phyloP scores from a whole-genome alignment of 2,113 vertebrate species.

The Parus major region DNA sequence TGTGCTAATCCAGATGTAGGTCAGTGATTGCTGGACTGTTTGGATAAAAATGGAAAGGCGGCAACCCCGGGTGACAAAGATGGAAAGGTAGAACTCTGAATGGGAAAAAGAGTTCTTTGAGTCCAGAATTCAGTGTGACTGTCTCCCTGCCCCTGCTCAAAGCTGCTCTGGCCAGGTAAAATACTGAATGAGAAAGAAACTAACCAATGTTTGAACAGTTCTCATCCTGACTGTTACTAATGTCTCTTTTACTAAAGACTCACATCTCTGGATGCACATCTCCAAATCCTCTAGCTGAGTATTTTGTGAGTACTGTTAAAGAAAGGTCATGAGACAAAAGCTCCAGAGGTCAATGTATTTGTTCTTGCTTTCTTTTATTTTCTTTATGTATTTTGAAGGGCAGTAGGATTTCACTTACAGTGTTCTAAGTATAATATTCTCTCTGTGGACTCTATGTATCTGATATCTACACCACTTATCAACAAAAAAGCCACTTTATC shows the following conservation, averaged over 20 bases:
- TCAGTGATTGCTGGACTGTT: not conserved
- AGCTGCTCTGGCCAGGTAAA: not conserved
- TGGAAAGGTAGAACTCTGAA: not conserved
- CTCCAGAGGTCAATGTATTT: not conserved
- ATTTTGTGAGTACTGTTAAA: not conserved
- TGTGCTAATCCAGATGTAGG: not conserved
- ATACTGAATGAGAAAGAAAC: not conserved
- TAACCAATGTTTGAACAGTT: not conserved
- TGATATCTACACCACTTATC: not conserved
- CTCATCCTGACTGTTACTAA: not conserved
- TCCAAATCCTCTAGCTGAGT: not conserved
- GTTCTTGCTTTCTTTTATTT: not conserved
- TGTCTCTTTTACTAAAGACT: not conserved
- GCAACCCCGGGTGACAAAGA: not conserved
- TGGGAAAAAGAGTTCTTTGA: not conserved
- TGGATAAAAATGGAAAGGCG: not conserved
- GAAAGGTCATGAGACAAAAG: not conserved
- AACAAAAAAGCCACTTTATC: not conserved
- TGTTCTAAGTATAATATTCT: not conserved
- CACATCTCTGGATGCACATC: not conserved
- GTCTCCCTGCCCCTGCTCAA: not conserved
- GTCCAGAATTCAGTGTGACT: not conserved
- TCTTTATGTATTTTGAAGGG: not conserved
- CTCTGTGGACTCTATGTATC: not conserved
- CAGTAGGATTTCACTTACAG: not conserved